These are phyloP conservation scores for Melipona quadrifasciata DNA, from an alignment of 1,140 invertebrate species.

Conservation along the genomic window DNA sequence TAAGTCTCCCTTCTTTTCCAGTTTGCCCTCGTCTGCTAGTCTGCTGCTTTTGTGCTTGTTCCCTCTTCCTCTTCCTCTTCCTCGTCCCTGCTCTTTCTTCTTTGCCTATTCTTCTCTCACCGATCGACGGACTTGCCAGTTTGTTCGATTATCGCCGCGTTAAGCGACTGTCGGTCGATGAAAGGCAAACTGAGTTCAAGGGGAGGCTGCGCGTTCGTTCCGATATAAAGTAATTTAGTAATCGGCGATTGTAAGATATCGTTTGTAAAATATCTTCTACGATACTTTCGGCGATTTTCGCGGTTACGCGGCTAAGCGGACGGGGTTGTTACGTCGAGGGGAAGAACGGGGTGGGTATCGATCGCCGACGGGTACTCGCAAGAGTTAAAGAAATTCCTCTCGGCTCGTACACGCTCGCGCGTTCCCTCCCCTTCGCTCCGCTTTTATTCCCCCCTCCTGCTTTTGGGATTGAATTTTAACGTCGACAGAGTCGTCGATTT, in stretches of 20 bases:
- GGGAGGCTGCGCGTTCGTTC: neutral
- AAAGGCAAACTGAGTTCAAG: slow-evolving; percentile 13
- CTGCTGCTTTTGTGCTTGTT: neutral
- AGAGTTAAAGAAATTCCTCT: slow-evolving; percentile 18
- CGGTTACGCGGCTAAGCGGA: neutral
- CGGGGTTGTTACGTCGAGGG: neutral
- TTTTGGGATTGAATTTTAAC: slow-evolving; percentile 48
- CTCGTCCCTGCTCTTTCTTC: neutral
- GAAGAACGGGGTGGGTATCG: slow-evolving; percentile 12
- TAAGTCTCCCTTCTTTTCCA: slow-evolving; percentile 21
- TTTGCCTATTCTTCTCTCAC: too few relatives aligned
- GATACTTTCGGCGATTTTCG: too few relatives aligned
- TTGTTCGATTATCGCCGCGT: slow-evolving; percentile 4
- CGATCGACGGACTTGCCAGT: slow-evolving; percentile 2
- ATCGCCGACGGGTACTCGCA: neutral
- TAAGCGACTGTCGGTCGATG: slow-evolving; percentile 11
- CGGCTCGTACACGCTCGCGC: slow-evolving; percentile 23
- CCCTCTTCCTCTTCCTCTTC: fast-evolving
- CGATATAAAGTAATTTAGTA: neutral
- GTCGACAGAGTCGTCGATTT: slow-evolving; percentile 57
- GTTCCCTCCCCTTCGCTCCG: neutral
- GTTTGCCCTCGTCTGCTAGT: neutral
- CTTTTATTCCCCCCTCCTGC: slow-evolving; percentile 32
- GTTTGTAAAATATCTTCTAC: neutral
- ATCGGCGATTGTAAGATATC: neutral